Conservation (phyloP, 2,113 vertebrate genomes). For the Trematomus loennbergii region DNA sequence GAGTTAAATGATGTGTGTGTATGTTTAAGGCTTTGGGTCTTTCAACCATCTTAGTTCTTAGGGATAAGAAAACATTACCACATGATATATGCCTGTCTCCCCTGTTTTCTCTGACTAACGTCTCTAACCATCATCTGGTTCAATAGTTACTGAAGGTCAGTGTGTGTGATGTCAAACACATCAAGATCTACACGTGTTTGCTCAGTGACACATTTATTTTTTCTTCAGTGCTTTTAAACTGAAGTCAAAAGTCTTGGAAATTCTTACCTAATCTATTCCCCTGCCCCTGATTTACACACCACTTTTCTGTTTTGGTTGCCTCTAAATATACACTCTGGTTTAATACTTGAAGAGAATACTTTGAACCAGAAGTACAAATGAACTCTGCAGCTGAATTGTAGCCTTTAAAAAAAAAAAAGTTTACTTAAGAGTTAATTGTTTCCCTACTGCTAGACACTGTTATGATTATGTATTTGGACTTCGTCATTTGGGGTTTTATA, state of each 20-base stretch:
- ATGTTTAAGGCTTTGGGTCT: constrained; percentile 19
- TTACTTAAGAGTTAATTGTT: not conserved
- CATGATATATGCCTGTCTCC: constrained; percentile 27
- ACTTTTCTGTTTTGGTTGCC: not conserved
- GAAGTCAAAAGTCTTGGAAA: constrained; percentile 1
- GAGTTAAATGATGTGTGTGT: constrained; percentile 38
- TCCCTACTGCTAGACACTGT: not conserved
- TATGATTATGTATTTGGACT: not conserved
- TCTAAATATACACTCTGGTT: constrained; percentile 15
- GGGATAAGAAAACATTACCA: constrained; percentile 27
- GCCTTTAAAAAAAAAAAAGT: not conserved
- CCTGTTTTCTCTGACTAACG: constrained; percentile 13
- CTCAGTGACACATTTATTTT: constrained; percentile 25
- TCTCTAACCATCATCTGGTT: constrained; percentile 8
- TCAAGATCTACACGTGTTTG: not conserved
- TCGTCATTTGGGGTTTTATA: not conserved
- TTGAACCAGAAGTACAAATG: not conserved
- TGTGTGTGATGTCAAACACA: not conserved
- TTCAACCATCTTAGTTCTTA: constrained; percentile 6
- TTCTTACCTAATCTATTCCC: not conserved
- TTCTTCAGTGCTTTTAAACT: not conserved
- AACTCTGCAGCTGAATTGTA: not conserved
- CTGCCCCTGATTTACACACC: not conserved
- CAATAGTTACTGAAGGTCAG: not conserved
- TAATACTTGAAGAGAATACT: not conserved